Evolutionary conservation across 2,888 invertebrate genomes (phyloP).

Genomic region (Unio delphinus): DNA sequence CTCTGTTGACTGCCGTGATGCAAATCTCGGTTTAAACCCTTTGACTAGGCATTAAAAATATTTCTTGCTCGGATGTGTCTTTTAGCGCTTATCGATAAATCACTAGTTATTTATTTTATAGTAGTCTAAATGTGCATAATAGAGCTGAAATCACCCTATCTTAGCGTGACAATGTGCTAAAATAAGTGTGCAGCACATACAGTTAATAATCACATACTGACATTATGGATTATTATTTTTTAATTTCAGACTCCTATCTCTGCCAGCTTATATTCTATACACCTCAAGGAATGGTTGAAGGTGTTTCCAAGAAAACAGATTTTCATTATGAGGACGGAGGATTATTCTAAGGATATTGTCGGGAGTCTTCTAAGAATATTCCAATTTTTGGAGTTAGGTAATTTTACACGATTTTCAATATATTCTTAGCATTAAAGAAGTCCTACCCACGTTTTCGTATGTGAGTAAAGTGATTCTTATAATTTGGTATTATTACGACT

Average conservation of each 20-base stretch:
- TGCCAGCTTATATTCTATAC: constrained; percentile 44
- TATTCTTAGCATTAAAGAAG: no score
- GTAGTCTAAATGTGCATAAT: no score
- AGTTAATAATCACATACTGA: not conserved
- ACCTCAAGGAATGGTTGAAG: constrained; percentile 46
- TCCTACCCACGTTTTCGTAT: no score
- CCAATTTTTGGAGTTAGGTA: constrained; percentile 37
- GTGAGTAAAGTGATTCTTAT: no score
- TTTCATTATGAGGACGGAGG: constrained; percentile 42
- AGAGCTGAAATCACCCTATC: not conserved
- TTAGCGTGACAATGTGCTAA: not conserved
- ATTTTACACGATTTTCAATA: not conserved
- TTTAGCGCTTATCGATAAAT: no score
- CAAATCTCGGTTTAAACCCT: no score
- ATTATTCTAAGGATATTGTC: constrained; percentile 31
- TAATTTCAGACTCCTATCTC: constrained; percentile 40
- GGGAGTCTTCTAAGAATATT: constrained; percentile 32
- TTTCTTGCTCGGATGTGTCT: no score
- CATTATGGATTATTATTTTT: not conserved
- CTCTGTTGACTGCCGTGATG: no score
- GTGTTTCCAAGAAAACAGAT: constrained; percentile 48
- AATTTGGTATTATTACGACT: no score
- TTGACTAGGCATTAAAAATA: no score
- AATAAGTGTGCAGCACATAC: not conserved
- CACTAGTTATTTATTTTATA: no score